Base-by-base conservation (phyloP, 2,888 invertebrate species). In the Alloscopus bannaensis region DNA sequence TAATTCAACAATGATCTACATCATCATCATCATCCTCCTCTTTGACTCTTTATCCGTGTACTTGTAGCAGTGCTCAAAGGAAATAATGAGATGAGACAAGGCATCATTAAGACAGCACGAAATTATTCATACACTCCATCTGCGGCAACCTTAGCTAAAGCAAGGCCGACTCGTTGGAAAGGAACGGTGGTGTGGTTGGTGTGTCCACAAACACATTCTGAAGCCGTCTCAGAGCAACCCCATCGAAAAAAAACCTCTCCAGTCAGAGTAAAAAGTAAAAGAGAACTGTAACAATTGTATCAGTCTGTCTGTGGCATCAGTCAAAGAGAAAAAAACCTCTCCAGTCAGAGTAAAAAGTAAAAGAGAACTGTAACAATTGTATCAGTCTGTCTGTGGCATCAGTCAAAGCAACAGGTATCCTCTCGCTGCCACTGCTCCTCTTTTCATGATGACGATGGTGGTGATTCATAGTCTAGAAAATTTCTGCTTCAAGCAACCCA, bases 201-300 rank as follows among this genome's bases (percentile, higher is more conserved):
- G n/a, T n/a, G n/a, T n/a, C n/a, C n/a, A n/a, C n/a, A n/a, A n/a
- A n/a, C n/a, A n/a, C n/a, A n/a, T n/a, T n/a, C 65, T 22, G 42
- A 64, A 64, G 8, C 13, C 42, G 18, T 26, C 64, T 26, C 45
- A 29, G n/a, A 65, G n/a, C n/a, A 65, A n/a, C 40, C n/a, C n/a
- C n/a, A n/a, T n/a, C n/a, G n/a, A n/a, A n/a, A 16, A 13, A 3
- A 1, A 6, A 31, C 16, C 42, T 29, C 75, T 75, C 75, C 75
- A 75, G 66, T 36, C 31, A 40, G 2, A 26, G 68, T 60, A 57
- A 66, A 66, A 66, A 66, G 66, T 57, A 64, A 78, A 65, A 65
- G 78, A 50, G 62, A 78, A 78, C 70, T 78, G 78, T 78, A 78
- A 78, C 78, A 78, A 78, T 78, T 71, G 70, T 70, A 78, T 78